Conservation (phyloP, 2,888 invertebrate genomes). For the Theodoxus fluviatilis region DNA sequence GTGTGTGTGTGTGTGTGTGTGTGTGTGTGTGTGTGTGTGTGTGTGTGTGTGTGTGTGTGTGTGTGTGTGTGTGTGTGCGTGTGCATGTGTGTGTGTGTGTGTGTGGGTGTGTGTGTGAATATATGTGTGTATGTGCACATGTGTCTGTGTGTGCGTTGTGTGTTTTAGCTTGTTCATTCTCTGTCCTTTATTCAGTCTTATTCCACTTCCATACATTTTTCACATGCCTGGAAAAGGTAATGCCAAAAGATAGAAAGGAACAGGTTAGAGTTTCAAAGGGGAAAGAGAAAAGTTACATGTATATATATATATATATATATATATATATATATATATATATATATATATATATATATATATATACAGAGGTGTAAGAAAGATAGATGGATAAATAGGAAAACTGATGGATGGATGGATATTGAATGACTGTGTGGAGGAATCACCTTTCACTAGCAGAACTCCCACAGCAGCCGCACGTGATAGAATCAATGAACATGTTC, state of each 20-base stretch:
- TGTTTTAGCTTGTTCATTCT: background rate
- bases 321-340: slow-evolving; percentile 11
- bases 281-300: background rate
- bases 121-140: slow-evolving; percentile 3
- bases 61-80: background rate
- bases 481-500: background rate
- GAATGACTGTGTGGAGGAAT: background rate
- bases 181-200: background rate
- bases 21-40: slow-evolving; percentile 15
- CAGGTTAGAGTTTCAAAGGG: background rate
- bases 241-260: background rate
- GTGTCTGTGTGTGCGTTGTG: slow-evolving; percentile 11
- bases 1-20: slow-evolving; percentile 17
- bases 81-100: background rate
- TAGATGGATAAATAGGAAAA: slow-evolving; percentile 6
- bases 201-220: slow-evolving; percentile 7
- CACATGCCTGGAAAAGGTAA: background rate
- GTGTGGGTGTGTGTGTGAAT: background rate
- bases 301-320: slow-evolving; percentile 3
- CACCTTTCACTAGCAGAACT: background rate
- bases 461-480: background rate
- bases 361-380: slow-evolving; percentile 20
- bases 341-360: slow-evolving; percentile 11
- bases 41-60: slow-evolving; percentile 15
- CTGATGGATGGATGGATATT: background rate